phyloP scores from a whole-genome alignment of 2,888 invertebrate genomes.

The Aporophyla nigra region DNA sequence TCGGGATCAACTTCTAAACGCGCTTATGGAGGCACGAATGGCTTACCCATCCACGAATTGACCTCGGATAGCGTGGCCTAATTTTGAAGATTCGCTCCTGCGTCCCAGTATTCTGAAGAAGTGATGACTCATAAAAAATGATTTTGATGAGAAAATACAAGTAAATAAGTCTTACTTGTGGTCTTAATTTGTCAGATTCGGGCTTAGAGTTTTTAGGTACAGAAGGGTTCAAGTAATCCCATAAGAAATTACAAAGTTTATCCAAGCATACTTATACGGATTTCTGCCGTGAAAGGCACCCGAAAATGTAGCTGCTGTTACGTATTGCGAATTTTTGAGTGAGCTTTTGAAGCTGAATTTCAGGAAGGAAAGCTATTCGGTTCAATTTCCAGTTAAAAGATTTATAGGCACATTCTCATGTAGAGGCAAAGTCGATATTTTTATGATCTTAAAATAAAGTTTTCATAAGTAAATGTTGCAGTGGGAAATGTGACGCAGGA shows the following conservation, averaged over 20 bases:
- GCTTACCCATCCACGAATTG: background rate
- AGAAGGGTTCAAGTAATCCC: conserved; percentile 15
- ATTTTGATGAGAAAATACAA: background rate
- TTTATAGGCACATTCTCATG: background rate
- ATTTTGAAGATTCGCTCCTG: background rate
- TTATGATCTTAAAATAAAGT: background rate
- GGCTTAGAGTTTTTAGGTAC: background rate
- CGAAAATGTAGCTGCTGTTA: background rate
- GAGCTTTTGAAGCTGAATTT: conserved; percentile 18
- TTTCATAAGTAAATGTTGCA: background rate
- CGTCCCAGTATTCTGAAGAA: background rate
- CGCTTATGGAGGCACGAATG: background rate
- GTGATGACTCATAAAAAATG: background rate
- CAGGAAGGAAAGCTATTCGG: background rate
- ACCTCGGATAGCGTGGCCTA: background rate
- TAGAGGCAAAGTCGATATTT: background rate
- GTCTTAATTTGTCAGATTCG: background rate
- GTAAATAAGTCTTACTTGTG: background rate
- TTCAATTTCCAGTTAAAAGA: background rate
- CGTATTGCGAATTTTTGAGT: background rate
- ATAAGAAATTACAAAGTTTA: conserved; percentile 23
- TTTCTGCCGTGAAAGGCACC: conserved; percentile 3
- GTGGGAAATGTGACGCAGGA: too few relatives aligned
- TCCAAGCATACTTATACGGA: background rate
- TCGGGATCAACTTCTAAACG: background rate